Evolutionary conservation across 2,113 vertebrate genomes (phyloP).

Genomic region (Vombatus ursinus): DNA sequence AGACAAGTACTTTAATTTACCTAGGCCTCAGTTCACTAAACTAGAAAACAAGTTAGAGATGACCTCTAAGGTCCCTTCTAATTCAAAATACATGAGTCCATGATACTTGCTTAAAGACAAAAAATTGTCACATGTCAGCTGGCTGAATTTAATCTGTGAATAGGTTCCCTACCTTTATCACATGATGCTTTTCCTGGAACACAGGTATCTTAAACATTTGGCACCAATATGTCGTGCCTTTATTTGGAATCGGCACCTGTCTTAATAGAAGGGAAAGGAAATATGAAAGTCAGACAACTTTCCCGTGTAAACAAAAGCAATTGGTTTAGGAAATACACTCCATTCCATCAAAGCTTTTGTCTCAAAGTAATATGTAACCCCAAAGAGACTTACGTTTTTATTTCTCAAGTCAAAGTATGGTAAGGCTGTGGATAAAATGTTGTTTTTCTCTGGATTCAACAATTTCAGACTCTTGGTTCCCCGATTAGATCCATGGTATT

Average conservation of each 20-base stretch:
- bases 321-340: neutral
- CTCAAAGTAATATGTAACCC: slow-evolving; percentile 17
- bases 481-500: slow-evolving; percentile 87
- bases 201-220: slow-evolving; percentile 91
- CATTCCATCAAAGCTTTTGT: neutral
- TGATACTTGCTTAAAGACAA: neutral
- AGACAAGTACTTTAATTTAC: neutral
- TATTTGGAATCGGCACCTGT: slow-evolving; percentile 91
- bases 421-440: slow-evolving; percentile 68
- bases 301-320: neutral
- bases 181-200: slow-evolving; percentile 89
- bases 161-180: slow-evolving; percentile 86
- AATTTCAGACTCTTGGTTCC: slow-evolving; percentile 90
- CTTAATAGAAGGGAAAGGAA: slow-evolving; percentile 84
- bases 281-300: slow-evolving; percentile 62
- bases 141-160: neutral
- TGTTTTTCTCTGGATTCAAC: slow-evolving; percentile 85
- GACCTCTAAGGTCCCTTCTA: neutral
- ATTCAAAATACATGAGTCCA: neutral
- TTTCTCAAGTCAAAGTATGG: slow-evolving; percentile 86
- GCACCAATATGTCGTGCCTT: slow-evolving; percentile 94
- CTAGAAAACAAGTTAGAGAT: neutral
- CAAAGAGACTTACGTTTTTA: slow-evolving; percentile 86
- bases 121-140: neutral
- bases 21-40: neutral